Evolutionary conservation across 2,888 invertebrate genomes (phyloP).

Genomic region (Tipula lateralis): DNA sequence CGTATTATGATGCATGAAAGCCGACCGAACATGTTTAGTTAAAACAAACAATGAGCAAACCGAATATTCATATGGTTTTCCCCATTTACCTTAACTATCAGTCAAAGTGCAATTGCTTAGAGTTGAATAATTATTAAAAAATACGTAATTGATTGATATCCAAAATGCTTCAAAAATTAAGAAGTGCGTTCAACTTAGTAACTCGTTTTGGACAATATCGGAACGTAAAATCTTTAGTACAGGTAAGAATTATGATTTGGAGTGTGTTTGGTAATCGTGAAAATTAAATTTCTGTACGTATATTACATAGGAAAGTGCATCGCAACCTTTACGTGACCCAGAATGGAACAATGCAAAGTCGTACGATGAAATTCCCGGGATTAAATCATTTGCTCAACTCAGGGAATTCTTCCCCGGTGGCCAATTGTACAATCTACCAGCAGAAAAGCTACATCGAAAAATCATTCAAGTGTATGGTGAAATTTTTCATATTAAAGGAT

Average conservation of each 20-base stretch:
- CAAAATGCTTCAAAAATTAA: neutral
- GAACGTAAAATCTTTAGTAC: neutral
- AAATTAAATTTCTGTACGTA: neutral
- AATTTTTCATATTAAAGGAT: constrained; percentile 30
- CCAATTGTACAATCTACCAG: constrained; percentile 30
- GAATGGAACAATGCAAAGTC: constrained; percentile 41
- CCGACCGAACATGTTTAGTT: no score
- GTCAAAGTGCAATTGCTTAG: no score
- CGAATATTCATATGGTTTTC: no score
- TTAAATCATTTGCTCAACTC: constrained; percentile 34
- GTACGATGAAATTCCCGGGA: constrained; percentile 39
- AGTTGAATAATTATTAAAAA: no score
- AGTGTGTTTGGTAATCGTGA: no score
- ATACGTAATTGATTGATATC: neutral
- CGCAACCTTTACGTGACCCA: constrained; percentile 32
- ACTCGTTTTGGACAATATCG: neutral
- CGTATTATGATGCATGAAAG: no score
- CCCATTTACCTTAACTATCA: no score
- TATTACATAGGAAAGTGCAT: neutral
- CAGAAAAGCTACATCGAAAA: neutral
- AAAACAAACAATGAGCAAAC: no score
- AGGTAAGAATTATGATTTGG: neutral
- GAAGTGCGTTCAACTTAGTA: neutral
- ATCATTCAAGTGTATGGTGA: constrained; percentile 31
- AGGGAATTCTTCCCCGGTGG: constrained; percentile 41